Base-by-base conservation (phyloP, 2,113 vertebrate genomes). In the Spilogale gracilis region DNA sequence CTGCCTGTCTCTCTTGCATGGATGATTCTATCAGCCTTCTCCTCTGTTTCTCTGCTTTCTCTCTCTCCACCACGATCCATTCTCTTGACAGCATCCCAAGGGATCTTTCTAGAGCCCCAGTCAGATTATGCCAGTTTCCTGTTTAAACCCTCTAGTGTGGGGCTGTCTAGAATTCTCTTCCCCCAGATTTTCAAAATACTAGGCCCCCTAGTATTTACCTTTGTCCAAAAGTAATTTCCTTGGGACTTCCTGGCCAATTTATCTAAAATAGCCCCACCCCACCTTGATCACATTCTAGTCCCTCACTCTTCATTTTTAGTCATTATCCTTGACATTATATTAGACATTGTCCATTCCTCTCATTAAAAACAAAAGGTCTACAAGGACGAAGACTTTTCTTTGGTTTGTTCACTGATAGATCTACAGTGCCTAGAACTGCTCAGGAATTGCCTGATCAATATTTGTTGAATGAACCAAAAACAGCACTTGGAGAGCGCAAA, bases 251-350 rank as follows among this genome's bases (percentile, higher is more conserved):
- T 65, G 38, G 89, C 21, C 60, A 65, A 38, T 94, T 54, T 82
- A 12, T 80, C 30, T 92, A 85, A 76, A 76, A 76, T 60, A 83
- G 43, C 13, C 52, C 7, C 56, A 61, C 14, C 14, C 43, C 16
- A 27, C 0, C 27, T 52, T 32, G 30, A 58, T 54, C 18, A 12
- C 32, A 58, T 25, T 94, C 38, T 45, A 38, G 18, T 60, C 63
- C 32, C 80, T 94, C 76, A 38, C 1, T 18, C 83, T 96, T 93
- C 88, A 27, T 83, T 97, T 97, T 83, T 89, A 56, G 84, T 78
- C 16, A 69, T 73, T 21, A 85, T 21, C 14, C 5, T 85, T 81
- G 61, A 93, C n/a, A 63, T 92, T 85, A 43, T 80, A 56, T 89
- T 89, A 86, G 86, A 38, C 48, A 80, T 56, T 71, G 52, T 74